phyloP scores from a whole-genome alignment of 2,888 invertebrate species.

The Lycia hirtaria region DNA sequence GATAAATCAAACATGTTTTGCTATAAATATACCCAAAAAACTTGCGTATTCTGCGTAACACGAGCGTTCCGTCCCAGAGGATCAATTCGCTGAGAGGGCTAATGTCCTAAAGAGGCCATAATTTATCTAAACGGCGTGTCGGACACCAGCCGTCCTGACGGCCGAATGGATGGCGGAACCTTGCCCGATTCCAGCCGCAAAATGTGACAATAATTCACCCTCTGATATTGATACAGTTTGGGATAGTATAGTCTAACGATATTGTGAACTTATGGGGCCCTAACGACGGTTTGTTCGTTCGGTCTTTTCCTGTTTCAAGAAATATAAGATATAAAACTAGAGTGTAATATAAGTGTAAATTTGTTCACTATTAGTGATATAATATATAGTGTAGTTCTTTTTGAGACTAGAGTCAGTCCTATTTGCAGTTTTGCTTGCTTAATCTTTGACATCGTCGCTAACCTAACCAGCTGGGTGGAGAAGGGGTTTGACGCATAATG shows the following conservation, averaged over 20 bases:
- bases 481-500: no score
- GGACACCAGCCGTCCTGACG: constrained; percentile 41
- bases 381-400: no score
- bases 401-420: no score
- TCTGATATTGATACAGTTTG: constrained; percentile 27
- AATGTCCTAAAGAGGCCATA: constrained; percentile 46
- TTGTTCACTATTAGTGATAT: no score
- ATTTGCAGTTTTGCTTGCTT: no score
- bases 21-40: constrained; percentile 14
- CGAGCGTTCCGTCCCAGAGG: constrained; percentile 34
- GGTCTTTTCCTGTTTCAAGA: no score
- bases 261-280: constrained; percentile 1
- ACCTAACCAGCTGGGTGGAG: no score
- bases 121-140: constrained; percentile 45
- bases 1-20: constrained; percentile 12
- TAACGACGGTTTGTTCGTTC: constrained; percentile 2
- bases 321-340: no score
- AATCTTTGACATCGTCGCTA: no score
- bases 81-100: constrained; percentile 44
- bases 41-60: constrained; percentile 16
- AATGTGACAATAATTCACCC: constrained; percentile 40
- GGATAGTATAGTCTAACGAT: constrained; percentile 18
- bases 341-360: no score
- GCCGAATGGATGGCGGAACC: constrained; percentile 39
- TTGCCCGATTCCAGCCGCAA: constrained; percentile 39